Base-by-base conservation (phyloP, 2,113 vertebrate genomes). In the Glaucidium brasilianum region DNA sequence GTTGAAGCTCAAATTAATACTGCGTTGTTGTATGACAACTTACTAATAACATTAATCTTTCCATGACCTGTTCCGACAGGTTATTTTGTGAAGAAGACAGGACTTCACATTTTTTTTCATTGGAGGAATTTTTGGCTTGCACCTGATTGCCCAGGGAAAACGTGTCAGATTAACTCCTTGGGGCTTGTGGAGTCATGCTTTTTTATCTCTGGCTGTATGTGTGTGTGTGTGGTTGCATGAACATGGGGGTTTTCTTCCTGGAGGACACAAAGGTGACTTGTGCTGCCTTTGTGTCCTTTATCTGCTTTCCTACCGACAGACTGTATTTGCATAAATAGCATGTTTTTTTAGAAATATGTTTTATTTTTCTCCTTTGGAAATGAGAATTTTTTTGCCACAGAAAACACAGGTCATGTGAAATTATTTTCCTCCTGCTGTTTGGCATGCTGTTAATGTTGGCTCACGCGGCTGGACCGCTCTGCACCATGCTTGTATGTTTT, bases 161-260 rank as follows among this genome's bases (percentile, higher is more conserved):
- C 21, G 1, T 22, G 7, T 41, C 35, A 21, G 12, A n/a, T 75
- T 64, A 66, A 66, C 17, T 72, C 13, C 41, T 52, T 25, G 12
- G 11, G 8, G 10, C 6, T 47, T 45, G 12, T 55, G 56, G 27
- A 52, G 10, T 26, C 1, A 0, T 45, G n/a, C 49, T 1, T 0
- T 68, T 63, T 77, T 52, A 14, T 30, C 20, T 49, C 2, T 58
- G 15, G 59, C 26, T 22, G 3, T 30, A 4, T 18, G 11, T 27
- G 16, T 53, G 25, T 56, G 23, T 58, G 7, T 34, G 17, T 49
- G 13, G 7, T 62, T 39, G 7, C 15, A 7, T 26, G 20, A 49
- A 41, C 13, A 10, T 11, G 27, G 15, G 12, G 4, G 3, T 56
- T 80, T 67, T 25, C 39, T n/a, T 80, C 16, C 63, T 30, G 27